Base-by-base conservation (phyloP, 1,140 invertebrate species). In the Drosophila funebris region DNA sequence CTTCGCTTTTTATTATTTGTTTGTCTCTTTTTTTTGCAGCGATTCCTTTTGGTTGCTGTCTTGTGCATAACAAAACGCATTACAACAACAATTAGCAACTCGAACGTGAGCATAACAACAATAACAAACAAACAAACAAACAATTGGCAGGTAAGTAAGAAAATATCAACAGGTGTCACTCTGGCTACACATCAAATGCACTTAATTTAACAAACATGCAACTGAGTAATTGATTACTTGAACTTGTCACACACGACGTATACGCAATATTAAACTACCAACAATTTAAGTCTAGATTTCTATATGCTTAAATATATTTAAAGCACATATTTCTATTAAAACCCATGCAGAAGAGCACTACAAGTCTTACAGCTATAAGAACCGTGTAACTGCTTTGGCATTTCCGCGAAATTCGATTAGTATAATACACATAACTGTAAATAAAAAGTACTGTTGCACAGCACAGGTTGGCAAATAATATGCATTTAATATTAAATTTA, bases 201-300 rank as follows among this genome's bases (percentile, higher is more conserved):
- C 41, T 22, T 9, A 5, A 44, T n/a, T 27, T 14, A 27, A 14
- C 5, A 27, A 52, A 52, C 33, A 52, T 52, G 33, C 7, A 31
- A 20, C 14, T 16, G 14, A 13, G 20, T 79, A 73, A 83, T 83
- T 70, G 76, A 83, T 83, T 73, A 62, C 53, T 52, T 18, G 14
- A 31, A 24, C 57, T 62, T 58, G 72, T 58, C 67, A 39, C 33
- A 46, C 60, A 22, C 39, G 72, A 33, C 67, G 80, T 84, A 83
- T 73, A 57, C 80, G 67, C 61, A 64, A 84, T 78, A n/a, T n/a
- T n/a, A n/a, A n/a, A n/a, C n/a, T n/a, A n/a, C n/a, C n/a, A n/a
- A n/a, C n/a, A n/a, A n/a, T n/a, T n/a, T n/a, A n/a, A n/a, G n/a
- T n/a, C 29, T 31, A 31, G 29, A 2, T 31, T 31, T 31, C 1